Evolutionary conservation across 2,888 invertebrate species (phyloP).

Genomic region (Teleogryllus oceanicus): DNA sequence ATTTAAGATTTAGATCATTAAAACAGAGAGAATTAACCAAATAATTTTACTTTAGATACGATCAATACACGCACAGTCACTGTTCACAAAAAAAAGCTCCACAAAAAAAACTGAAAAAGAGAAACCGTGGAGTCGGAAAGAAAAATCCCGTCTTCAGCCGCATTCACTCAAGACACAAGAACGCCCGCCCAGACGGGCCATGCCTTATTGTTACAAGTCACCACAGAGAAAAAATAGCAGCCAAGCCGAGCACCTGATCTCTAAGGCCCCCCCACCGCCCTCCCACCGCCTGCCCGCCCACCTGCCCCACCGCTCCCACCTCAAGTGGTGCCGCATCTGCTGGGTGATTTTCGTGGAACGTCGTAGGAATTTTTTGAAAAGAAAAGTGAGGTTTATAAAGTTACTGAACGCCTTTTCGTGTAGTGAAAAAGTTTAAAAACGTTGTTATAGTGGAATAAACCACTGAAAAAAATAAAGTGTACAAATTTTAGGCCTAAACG

Average conservation of each 20-base stretch:
- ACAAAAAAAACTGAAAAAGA: background rate
- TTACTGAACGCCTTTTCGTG: background rate
- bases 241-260: too few species aligned
- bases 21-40: background rate
- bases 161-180: background rate
- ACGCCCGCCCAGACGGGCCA: background rate
- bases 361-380: slow-evolving; percentile 18
- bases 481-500: slow-evolving; percentile 49
- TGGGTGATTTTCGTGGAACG: background rate
- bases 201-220: background rate
- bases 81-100: background rate
- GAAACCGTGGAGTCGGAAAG: background rate
- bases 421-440: slow-evolving; percentile 20
- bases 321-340: background rate
- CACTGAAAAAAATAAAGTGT: slow-evolving; percentile 44
- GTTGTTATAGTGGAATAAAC: slow-evolving; percentile 30
- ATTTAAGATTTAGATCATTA: slow-evolving; percentile 3
- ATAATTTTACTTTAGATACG: slow-evolving; percentile 11
- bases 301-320: background rate
- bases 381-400: slow-evolving; percentile 24
- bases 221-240: too few species aligned
- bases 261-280: too few species aligned
- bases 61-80: slow-evolving; percentile 31
- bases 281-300: background rate
- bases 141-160: background rate